These are phyloP conservation scores for Bos javanicus DNA, from an alignment of 2,113 vertebrate genomes.

Conservation along the genomic window DNA sequence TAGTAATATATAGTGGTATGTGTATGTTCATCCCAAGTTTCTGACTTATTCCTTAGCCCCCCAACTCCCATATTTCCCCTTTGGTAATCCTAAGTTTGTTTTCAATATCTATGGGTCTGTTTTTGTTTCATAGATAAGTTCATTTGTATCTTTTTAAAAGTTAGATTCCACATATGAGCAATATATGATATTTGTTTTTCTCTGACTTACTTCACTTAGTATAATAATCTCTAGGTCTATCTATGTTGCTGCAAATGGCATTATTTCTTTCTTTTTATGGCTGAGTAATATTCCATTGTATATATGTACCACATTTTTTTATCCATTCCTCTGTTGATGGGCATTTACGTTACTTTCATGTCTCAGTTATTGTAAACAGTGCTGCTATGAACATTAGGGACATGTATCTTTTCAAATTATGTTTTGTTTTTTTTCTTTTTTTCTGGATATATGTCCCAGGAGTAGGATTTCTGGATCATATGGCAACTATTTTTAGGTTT, in stretches of 20 bases:
- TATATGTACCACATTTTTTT: not conserved
- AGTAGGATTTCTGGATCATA: not conserved
- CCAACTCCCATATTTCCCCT: not conserved
- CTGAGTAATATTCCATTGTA: not conserved
- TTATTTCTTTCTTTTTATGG: not conserved
- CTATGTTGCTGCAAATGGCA: not conserved
- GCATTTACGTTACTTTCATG: not conserved
- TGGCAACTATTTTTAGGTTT: not conserved
- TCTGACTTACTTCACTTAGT: not conserved
- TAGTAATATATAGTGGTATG: not conserved
- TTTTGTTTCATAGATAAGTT: not conserved
- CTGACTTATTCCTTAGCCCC: not conserved
- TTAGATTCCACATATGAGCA: not conserved
- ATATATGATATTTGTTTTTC: not conserved
- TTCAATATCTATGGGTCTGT: not conserved
- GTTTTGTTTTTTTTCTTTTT: not conserved
- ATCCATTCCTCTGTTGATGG: not conserved
- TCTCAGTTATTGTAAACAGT: not conserved
- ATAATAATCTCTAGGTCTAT: not conserved
- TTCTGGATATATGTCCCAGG: not conserved
- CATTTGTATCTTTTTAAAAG: not conserved
- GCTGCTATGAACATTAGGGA: not conserved
- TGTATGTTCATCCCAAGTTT: not conserved
- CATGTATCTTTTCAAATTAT: not conserved
- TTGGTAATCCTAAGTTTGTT: not conserved